A percentile compares a stretch with the other conserved stretches of the same genome.
phyloP scores from a whole-genome alignment of 2,888 invertebrate species.

The Eupithecia subumbrata region DNA sequence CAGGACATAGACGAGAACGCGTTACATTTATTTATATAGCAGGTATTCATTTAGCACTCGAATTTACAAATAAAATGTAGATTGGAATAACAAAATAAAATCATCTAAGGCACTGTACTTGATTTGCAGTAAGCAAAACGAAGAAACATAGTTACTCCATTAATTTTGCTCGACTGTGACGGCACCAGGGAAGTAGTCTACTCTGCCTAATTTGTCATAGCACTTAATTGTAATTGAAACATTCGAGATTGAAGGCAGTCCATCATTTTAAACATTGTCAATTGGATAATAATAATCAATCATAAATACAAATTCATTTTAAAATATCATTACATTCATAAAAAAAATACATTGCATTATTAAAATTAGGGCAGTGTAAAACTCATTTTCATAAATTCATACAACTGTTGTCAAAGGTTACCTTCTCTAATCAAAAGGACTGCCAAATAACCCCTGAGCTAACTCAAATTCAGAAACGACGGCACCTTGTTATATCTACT shows the following conservation, averaged over 20 bases:
- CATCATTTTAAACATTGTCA: slow-evolving; percentile 57
- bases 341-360: slow-evolving; percentile 35
- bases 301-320: slow-evolving; percentile 52
- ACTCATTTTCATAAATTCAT: slow-evolving; percentile 57
- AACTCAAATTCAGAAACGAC: slow-evolving; percentile 82
- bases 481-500: slow-evolving; percentile 74
- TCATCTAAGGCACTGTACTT: slow-evolving; percentile 54
- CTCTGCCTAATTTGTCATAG: slow-evolving; percentile 67
- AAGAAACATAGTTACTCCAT: slow-evolving; percentile 46
- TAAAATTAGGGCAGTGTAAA: slow-evolving; percentile 61
- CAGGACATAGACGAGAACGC: slow-evolving; percentile 55
- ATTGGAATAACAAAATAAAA: slow-evolving; percentile 42
- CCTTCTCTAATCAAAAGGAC: slow-evolving; percentile 59
- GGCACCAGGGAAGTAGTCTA: slow-evolving; percentile 71
- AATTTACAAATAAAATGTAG: slow-evolving; percentile 25
- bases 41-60: slow-evolving; percentile 42
- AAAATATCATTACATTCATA: slow-evolving; percentile 54
- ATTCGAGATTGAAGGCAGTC: slow-evolving; percentile 77
- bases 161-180: slow-evolving; percentile 76
- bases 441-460: slow-evolving; percentile 74
- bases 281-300: slow-evolving; percentile 41
- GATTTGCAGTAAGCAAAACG: slow-evolving; percentile 73
- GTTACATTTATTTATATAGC: slow-evolving; percentile 41
- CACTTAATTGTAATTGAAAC: slow-evolving; percentile 67
- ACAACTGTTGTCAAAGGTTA: slow-evolving; percentile 33